Conservation (phyloP, 2,113 vertebrate species). For the Psilopsiagon aymara region DNA sequence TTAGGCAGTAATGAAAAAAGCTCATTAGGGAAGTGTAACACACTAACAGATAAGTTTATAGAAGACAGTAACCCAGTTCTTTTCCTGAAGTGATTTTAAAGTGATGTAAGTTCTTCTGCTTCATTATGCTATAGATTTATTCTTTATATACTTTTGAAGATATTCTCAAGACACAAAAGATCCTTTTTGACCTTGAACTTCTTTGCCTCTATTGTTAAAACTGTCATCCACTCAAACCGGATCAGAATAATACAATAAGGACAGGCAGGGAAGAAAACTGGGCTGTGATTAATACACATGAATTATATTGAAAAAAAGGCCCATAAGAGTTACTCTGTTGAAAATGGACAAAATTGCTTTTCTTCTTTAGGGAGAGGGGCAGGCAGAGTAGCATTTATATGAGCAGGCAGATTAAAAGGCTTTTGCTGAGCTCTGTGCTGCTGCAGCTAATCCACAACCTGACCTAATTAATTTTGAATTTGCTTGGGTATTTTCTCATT, state of each 20-base stretch:
- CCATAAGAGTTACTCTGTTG: background rate
- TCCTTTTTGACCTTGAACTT: background rate
- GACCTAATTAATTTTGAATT: background rate
- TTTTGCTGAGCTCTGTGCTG: conserved; percentile 17
- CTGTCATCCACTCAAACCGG: background rate
- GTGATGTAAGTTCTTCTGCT: background rate
- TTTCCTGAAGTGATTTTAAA: background rate
- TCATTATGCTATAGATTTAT: background rate
- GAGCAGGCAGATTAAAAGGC: conserved; percentile 12
- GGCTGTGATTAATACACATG: background rate
- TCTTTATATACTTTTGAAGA: background rate
- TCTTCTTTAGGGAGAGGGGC: background rate
- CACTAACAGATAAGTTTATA: background rate
- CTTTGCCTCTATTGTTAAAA: background rate
- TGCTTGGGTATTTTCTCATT: background rate
- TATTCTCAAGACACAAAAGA: background rate
- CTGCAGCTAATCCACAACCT: background rate
- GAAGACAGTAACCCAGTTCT: background rate
- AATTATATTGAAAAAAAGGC: background rate
- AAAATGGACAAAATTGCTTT: background rate
- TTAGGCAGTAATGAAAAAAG: background rate
- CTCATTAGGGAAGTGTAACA: background rate
- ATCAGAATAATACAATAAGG: background rate
- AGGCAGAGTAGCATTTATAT: background rate
- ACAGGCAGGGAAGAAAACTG: background rate